phyloP scores from a whole-genome alignment of 2,797 vertebrate genomes.

The Poliocrania exsul region DNA sequence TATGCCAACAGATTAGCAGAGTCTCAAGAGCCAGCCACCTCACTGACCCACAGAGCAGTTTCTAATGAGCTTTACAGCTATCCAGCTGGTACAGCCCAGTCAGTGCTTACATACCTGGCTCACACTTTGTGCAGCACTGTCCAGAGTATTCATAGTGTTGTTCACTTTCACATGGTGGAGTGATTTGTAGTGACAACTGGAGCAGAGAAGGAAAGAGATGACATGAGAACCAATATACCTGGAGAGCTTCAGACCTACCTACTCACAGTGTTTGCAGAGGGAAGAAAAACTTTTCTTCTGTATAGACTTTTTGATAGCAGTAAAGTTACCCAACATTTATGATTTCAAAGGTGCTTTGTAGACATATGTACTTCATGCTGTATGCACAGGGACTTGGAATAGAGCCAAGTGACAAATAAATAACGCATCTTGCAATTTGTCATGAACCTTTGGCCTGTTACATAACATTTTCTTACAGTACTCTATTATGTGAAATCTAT shows the following conservation, averaged over 20 bases:
- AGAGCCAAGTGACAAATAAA: constrained; percentile 2
- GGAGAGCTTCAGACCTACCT: not conserved
- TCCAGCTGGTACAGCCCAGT: not conserved
- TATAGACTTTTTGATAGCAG: not conserved
- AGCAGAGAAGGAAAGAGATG: not conserved
- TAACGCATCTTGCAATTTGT: not conserved
- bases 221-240: not conserved
- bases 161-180: constrained; percentile 41
- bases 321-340: not conserved
- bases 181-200: constrained; percentile 70
- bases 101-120: constrained; percentile 71
- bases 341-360: not conserved
- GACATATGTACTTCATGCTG: not conserved
- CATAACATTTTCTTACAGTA: not conserved
- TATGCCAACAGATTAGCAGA: not conserved
- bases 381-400: not conserved
- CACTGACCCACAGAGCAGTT: not conserved
- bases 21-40: not conserved
- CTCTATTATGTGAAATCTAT: not conserved
- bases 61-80: not conserved
- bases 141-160: constrained; percentile 71
- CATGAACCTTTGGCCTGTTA: not conserved
- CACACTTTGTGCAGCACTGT: constrained; percentile 78
- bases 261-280: not conserved
- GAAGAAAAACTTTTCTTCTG: not conserved